Evolutionary conservation across 53 echinoderm and acorn worm species (phyloP).

Genomic region (Henricia sp.): DNA sequence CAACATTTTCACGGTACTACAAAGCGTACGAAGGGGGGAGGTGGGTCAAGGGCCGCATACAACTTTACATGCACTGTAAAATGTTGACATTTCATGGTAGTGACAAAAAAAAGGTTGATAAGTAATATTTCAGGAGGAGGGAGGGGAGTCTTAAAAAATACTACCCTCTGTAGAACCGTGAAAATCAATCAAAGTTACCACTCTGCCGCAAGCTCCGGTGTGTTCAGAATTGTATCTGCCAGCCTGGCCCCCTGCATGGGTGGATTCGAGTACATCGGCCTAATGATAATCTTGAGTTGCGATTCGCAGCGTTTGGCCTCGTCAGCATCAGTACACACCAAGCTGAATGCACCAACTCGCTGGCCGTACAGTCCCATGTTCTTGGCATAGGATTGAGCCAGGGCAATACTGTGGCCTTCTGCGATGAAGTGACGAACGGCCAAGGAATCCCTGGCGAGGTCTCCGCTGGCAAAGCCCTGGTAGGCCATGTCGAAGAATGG

Average conservation of each 20-base stretch:
- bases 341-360: conserved; percentile 85
- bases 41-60: too few relatives aligned
- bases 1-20: too few relatives aligned
- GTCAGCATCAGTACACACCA: conserved; percentile 82
- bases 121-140: too few relatives aligned
- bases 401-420: conserved; percentile 82
- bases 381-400: conserved; percentile 94
- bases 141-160: too few relatives aligned
- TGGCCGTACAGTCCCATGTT: conserved; percentile 99
- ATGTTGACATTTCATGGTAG: too few relatives aligned
- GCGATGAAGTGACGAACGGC: conserved; percentile 77
- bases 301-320: conserved; percentile 93
- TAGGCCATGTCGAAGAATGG: conserved; percentile 99
- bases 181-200: too few relatives aligned
- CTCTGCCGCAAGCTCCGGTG: conserved; percentile 77
- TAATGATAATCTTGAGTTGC: conserved; percentile 96
- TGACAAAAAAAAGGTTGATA: too few relatives aligned
- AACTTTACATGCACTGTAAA: too few relatives aligned
- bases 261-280: conserved; percentile 98
- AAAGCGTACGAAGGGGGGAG: too few relatives aligned
- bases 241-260: conserved; percentile 89
- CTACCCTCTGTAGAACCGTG: too few relatives aligned
- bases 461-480: conserved; percentile 97
- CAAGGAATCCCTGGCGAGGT: conserved; percentile 84
- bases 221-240: conserved; percentile 84